Base-by-base conservation (phyloP, 2,888 invertebrate genomes). In the Cheilosia grossa region DNA sequence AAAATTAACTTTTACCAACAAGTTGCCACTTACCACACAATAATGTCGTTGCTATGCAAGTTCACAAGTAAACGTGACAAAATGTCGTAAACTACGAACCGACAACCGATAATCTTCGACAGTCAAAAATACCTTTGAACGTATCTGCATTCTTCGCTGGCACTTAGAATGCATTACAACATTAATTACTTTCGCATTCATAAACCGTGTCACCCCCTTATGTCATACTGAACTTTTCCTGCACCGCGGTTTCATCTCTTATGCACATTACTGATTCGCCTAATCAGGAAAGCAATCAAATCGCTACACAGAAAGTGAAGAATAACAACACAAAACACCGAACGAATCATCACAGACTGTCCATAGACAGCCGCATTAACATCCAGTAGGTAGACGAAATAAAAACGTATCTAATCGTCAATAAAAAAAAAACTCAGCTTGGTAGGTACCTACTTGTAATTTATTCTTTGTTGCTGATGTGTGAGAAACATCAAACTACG, bases 211-310 rank as follows among this genome's bases (percentile, higher is more conserved):
- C 37, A 61, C 47, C 40, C 37, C 61, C 53, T 82, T 72, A 78
- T 51, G 63, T 79, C 63, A 54, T 51, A 37, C 15, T 37, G n/a
- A 10, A 21, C 33, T 67, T 79, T 73, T 56, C 40, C 73, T 72
- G 27, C 24, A 21, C 49, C 37, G 9, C 10, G 27, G 13, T 54
- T 9, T n/a, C 9, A 53, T 77, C 64, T 49, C 49, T 72, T 67
- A 82, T 72, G 66, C 72, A 82, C 67, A 82, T 82, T 42, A 79
- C 56, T 72, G 67, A 78, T 73, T 61, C 82, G 56, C 61, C 79
- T 79, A 79, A 82, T 82, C 79, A 79, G 78, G 73, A 79, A 73
- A 78, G 73, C 42, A 73, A 82, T 82, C 82, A 78, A 82, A 82
- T 77, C 19, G 64, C 56, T 64, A 15, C 47, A 78, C 54, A 54